phyloP scores from a whole-genome alignment of 1,140 invertebrate species.

The Augochlora pura region DNA sequence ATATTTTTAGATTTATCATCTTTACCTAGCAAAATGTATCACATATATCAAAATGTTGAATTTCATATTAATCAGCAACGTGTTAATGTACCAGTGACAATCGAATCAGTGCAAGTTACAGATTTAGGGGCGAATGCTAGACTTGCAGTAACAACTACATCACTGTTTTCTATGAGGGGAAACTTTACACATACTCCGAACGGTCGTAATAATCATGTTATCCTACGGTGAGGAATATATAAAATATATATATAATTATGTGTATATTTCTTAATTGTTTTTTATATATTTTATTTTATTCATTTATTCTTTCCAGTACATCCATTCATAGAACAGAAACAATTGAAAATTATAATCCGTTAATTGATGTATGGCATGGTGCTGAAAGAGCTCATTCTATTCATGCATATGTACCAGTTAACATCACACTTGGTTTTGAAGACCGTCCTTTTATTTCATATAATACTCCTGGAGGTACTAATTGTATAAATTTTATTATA shows the following conservation, averaged over 20 bases:
- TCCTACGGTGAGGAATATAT: conserved; percentile 77
- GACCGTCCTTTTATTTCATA: conserved; percentile 75
- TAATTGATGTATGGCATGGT: conserved; percentile 82
- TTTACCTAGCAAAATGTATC: conserved; percentile 71
- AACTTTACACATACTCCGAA: conserved; percentile 79
- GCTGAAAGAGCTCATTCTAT: conserved; percentile 82
- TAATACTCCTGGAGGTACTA: conserved; percentile 71
- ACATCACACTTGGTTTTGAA: conserved; percentile 74
- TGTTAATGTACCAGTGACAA: conserved; percentile 78
- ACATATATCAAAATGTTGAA: conserved; percentile 78
- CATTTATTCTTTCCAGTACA: conserved; percentile 73
- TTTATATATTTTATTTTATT: conserved; percentile 8
- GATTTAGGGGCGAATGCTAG: conserved; percentile 81
- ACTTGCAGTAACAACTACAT: conserved; percentile 78
- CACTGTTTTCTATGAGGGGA: conserved; percentile 81
- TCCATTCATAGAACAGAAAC: conserved; percentile 82
- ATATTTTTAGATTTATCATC: conserved; percentile 73
- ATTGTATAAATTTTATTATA: conserved; percentile 12
- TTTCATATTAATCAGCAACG: conserved; percentile 81
- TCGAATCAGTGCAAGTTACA: conserved; percentile 79
- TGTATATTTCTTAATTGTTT: conserved; percentile 2
- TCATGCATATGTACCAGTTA: conserved; percentile 82
- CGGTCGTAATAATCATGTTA: conserved; percentile 81
- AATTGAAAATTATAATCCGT: conserved; percentile 82
- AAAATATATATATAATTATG: conserved; percentile 60